Evolutionary conservation across 2,888 invertebrate species (phyloP), one percentile per base, ranked within the genome.

Genomic region (Cyrtodaria siliqua): DNA sequence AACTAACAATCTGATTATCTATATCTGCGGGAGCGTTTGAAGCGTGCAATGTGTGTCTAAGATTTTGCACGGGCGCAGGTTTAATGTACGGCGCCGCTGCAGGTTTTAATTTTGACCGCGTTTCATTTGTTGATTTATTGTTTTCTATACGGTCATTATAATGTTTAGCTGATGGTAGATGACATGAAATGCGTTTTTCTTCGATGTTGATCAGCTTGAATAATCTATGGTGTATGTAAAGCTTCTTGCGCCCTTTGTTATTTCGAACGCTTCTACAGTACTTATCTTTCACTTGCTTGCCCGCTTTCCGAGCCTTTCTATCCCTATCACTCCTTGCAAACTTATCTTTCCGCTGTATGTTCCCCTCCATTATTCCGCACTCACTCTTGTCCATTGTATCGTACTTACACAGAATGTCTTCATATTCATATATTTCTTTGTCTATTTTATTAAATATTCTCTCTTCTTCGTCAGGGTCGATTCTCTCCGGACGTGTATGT

Each of bases 221-320:
- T 14, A 89, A 60, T 56, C 89, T 60, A 59, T 90, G 89, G 60
- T 90, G 86, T 40, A 91, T 83, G 71, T 79, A 89, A 18, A 91
- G 56, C 16, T 68, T 75, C 75, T 85, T 88, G 27, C 87, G 73
- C 12, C 88, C 89, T 1, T 72, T 67, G 56, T 88, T 89, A 69
- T 90, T 90, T 61, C 67, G 68, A 0, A 91, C 57, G 60, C 76
- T 85, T 1, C 47, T 64, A 52, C 90, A 88, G 62, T 91, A 68
- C 75, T 90, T 90, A 52, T 85, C 78, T 69, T 90, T 91, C 8
- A 91, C 83, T 69, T 90, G 89, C 61, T 82, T 87, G 33, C 86
- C 86, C 9, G 87, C 89, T 76, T 90, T 91, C 40, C 71, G 63
- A 12, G 82, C 62, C 60, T 82, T 84, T 26, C 84, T 69, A 55